Evolutionary conservation across 1,140 invertebrate genomes (phyloP), one percentile per base, ranked within the genome.

Genomic region (Macrobrachium nipponense): DNA sequence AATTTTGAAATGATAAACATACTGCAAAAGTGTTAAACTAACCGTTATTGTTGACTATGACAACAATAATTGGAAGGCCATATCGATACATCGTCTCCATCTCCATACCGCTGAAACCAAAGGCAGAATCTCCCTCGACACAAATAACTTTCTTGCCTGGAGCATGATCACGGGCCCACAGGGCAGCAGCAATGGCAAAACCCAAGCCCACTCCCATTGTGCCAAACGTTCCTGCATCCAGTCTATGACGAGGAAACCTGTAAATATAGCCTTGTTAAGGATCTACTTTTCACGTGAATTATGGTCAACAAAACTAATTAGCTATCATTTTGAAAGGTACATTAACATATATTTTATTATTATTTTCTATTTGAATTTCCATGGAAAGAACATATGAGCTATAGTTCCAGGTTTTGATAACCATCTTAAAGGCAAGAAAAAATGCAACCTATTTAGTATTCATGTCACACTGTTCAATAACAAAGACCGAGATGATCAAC

Each of bases 91-190:
- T 96, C 0, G 98, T 99, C 93, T 99, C 98, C 36, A 99, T 93
- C 93, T 99, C 98, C 97, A 99, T 98, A 78, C 96, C 98, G 82
- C 97, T 98, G 92, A 99, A 99, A 5, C 98, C 98, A 92, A 99
- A 98, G 12, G 98, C 98, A 82, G 96, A 98, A 91, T 99, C 98
- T 2, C 98, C 97, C 92, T 98, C 96, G 0, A 98, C 94, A 89
- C 94, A 94, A 61, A 98, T 92, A 0, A 99, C 97, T 89, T 94
- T 92, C 90, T 98, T 98, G 1, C 92, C 91, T 0, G 96, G 96
- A 18, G 93, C 93, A 91, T 95, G 92, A 89, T 98, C 95, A 88
- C 95, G 94, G 90, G 96, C 97, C 91, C 95, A 98, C 82, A 98
- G 92, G 10, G 97, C 97, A 51, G 98, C 96, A 27, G 98, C 97